Evolutionary conservation across 64 coral and sea anemone species (phyloP).

Genomic region (Acropora yongei): DNA sequence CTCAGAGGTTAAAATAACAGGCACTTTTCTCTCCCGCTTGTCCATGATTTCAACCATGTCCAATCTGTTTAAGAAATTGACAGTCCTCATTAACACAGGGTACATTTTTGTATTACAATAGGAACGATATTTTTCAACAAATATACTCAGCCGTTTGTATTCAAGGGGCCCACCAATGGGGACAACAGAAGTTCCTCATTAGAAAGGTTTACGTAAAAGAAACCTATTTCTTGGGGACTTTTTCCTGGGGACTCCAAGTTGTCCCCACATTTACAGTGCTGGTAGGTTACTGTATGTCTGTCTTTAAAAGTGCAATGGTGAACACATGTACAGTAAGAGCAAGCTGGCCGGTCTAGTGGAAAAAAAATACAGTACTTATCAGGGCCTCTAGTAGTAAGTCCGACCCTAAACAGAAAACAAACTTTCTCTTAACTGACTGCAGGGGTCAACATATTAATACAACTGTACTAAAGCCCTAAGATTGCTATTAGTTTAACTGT

Average conservation of each 20-base stretch:
- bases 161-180: neutral
- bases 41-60: slow-evolving; percentile 58
- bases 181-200: neutral
- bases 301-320: neutral
- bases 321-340: neutral
- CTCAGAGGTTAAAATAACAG: slow-evolving; percentile 16
- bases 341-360: neutral
- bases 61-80: slow-evolving; percentile 32
- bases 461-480: no score
- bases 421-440: no score
- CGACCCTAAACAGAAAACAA: no score
- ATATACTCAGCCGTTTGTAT: neutral
- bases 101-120: neutral
- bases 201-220: neutral
- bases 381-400: no score
- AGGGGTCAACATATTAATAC: no score
- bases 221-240: neutral
- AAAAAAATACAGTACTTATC: no score
- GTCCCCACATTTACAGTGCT: neutral
- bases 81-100: neutral
- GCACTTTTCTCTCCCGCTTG: slow-evolving; percentile 27
- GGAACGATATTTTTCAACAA: neutral
- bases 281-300: neutral
- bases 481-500: no score
- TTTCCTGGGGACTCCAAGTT: neutral